Evolutionary conservation across 2,797 vertebrate species (phyloP).

Genomic region (Sebastolobus alascanus): DNA sequence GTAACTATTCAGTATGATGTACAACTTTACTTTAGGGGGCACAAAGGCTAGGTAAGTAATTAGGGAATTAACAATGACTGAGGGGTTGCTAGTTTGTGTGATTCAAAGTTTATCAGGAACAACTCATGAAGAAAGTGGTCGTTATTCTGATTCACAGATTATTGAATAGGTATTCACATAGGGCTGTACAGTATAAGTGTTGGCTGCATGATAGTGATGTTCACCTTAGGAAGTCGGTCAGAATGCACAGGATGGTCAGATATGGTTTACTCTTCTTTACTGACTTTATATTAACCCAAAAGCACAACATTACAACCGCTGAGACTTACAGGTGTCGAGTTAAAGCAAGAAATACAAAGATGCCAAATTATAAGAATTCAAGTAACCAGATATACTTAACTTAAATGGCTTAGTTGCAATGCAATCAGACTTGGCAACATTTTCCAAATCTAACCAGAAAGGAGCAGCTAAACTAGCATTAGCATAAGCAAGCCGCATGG

Average conservation of each 20-base stretch:
- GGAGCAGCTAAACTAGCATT: neutral
- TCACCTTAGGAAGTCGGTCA: neutral
- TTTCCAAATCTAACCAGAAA: neutral
- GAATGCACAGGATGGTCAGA: neutral
- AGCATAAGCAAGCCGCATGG: neutral
- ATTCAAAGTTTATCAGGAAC: neutral
- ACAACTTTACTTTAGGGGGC: neutral
- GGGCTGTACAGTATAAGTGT: neutral
- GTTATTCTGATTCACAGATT: neutral
- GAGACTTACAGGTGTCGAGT: neutral
- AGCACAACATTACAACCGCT: neutral
- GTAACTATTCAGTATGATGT: neutral
- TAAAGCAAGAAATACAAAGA: neutral
- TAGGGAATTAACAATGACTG: neutral
- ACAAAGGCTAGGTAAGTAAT: neutral
- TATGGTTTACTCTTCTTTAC: neutral
- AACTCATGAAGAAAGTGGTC: neutral
- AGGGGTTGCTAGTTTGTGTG: neutral
- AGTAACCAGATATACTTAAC: neutral
- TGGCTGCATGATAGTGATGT: neutral
- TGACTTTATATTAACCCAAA: neutral
- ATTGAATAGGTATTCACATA: neutral
- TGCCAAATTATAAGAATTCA: neutral
- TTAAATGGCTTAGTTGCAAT: neutral
- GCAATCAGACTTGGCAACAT: neutral